These are phyloP conservation scores for Agrochola macilenta DNA, from an alignment of 2,888 invertebrate species.

Conservation along the genomic window DNA sequence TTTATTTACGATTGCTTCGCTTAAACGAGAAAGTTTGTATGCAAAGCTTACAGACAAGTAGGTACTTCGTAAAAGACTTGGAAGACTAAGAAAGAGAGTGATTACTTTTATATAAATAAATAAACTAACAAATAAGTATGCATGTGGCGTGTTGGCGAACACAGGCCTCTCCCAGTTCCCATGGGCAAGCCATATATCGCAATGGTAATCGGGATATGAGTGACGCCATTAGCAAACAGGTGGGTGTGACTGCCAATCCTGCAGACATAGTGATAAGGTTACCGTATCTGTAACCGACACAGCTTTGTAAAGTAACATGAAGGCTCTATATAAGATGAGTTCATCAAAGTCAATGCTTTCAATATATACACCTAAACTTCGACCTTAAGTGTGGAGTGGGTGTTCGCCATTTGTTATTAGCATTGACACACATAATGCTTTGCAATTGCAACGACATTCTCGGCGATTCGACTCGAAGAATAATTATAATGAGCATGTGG, in stretches of 20 bases:
- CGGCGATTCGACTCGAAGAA: constrained; percentile 75
- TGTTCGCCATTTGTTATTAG: constrained; percentile 80
- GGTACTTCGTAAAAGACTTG: constrained; percentile 22
- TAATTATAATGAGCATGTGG: constrained; percentile 75
- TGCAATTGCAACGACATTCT: constrained; percentile 80
- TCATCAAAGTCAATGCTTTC: constrained; percentile 77
- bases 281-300: constrained; percentile 5
- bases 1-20: constrained; percentile 39
- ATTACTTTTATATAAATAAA: constrained; percentile 12
- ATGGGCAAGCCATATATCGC: constrained; percentile 19
- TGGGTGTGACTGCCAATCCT: constrained; percentile 52
- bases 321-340: constrained; percentile 61
- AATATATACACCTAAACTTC: constrained; percentile 76
- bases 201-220: constrained; percentile 46
- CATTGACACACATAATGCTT: constrained; percentile 86
- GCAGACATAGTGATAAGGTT: constrained; percentile 36
- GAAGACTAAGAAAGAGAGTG: constrained; percentile 4
- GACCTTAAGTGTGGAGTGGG: constrained; percentile 82
- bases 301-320: constrained; percentile 7
- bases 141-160: constrained; percentile 28
- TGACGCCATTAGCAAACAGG: constrained; percentile 38
- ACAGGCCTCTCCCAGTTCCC: constrained; percentile 31
- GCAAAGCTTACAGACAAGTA: constrained; percentile 29
- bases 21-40: constrained; percentile 48
- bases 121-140: constrained; percentile 5